A percentile compares a stretch with the other conserved stretches of the same genome.
Conservation (phyloP, 92 coral and sea anemone genomes). For the Palythoa grandiflora region DNA sequence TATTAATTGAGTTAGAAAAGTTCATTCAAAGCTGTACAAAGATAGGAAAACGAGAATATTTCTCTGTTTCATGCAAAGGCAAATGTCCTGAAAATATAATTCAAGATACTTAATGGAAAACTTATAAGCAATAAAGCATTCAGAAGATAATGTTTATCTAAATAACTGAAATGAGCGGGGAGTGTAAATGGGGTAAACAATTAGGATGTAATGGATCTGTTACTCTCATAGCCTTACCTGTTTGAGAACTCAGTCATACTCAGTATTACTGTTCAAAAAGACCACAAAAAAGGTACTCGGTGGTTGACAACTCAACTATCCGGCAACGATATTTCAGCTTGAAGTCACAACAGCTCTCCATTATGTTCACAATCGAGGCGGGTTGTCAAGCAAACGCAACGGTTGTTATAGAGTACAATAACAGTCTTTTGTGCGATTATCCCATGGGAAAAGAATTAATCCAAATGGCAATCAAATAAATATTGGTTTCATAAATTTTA, state of each 20-base stretch:
- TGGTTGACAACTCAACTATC: neutral
- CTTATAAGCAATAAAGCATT: neutral
- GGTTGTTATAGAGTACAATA: neutral
- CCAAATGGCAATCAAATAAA: neutral
- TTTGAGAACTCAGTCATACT: neutral
- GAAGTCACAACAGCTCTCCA: neutral
- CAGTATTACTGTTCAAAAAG: too few relatives aligned
- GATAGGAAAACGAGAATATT: too few relatives aligned
- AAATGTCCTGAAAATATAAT: too few relatives aligned
- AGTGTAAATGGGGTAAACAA: neutral
- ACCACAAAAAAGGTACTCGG: neutral
- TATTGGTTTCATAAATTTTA: neutral
- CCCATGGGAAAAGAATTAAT: slow-evolving; percentile 31
- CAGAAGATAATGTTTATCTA: neutral
- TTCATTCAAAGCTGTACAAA: too few relatives aligned
- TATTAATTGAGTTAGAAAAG: too few relatives aligned
- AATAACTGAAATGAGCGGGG: neutral
- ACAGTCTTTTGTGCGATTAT: neutral
- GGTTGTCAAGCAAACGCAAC: slow-evolving; percentile 6
- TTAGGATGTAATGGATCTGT: neutral
- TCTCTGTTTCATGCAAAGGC: too few relatives aligned
- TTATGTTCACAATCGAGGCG: neutral
- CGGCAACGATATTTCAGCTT: neutral
- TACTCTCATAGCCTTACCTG: neutral
- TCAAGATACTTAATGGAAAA: too few relatives aligned